Evolutionary conservation across 92 coral and sea anemone species (phyloP).

Genomic region (Zoanthus sansibaricus): DNA sequence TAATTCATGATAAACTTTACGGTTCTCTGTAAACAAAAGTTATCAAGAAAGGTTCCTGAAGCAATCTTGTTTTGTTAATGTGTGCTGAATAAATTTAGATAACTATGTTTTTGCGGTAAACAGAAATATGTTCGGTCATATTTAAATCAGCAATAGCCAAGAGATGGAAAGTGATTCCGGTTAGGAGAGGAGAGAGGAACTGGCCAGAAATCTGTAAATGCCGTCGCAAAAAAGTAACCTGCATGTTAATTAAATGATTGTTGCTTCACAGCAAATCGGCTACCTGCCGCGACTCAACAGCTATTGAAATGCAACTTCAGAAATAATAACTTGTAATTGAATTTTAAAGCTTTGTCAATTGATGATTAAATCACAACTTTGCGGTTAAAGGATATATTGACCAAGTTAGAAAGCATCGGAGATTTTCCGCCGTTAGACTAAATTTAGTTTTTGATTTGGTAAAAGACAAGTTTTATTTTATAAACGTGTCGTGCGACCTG

Average conservation of each 20-base stretch:
- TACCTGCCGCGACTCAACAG: slow-evolving; percentile 39
- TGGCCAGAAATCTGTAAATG: not conserved
- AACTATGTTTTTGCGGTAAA: not conserved
- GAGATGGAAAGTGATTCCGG: not conserved
- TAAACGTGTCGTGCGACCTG: slow-evolving; percentile 35
- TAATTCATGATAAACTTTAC: not conserved
- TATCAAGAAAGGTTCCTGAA: slow-evolving; percentile 1
- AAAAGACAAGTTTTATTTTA: slow-evolving; percentile 18
- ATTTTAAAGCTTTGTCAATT: slow-evolving; percentile 28
- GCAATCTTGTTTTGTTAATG: not conserved
- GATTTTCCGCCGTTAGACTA: slow-evolving; percentile 25
- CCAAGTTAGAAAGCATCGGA: slow-evolving; percentile 34
- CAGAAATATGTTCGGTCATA: slow-evolving; percentile 22
- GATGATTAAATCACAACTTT: slow-evolving; percentile 24
- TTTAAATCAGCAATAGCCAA: slow-evolving; percentile 17
- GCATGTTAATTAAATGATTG: slow-evolving; percentile 40
- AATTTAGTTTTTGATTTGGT: slow-evolving; percentile 12
- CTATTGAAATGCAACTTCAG: slow-evolving; percentile 37
- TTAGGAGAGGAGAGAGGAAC: slow-evolving; percentile 7
- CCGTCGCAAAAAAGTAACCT: not conserved
- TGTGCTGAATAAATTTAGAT: not conserved
- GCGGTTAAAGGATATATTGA: slow-evolving; percentile 17
- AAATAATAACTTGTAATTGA: slow-evolving; percentile 38
- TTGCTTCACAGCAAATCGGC: slow-evolving; percentile 33
- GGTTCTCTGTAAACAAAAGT: not conserved